These are phyloP conservation scores for Norana najaformis DNA, from an alignment of 2,888 invertebrate genomes.

Conservation along the genomic window DNA sequence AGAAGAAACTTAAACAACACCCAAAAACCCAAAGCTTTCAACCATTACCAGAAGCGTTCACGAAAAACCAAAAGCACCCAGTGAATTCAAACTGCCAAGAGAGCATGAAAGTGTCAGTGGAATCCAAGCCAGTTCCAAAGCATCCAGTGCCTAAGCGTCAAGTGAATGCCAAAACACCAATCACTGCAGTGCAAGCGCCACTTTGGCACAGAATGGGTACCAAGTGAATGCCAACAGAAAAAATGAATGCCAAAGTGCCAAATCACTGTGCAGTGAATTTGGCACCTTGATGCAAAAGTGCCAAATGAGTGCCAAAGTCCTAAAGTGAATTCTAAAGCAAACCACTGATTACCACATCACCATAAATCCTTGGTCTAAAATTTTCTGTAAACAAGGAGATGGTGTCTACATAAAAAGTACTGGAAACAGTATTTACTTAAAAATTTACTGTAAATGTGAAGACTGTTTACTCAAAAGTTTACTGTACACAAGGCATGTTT, in stretches of 20 bases:
- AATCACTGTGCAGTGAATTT: neutral
- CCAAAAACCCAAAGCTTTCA: neutral
- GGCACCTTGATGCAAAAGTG: neutral
- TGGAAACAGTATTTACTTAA: neutral
- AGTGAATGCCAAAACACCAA: neutral
- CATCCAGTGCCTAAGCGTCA: neutral
- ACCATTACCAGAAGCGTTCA: neutral
- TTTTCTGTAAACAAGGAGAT: neutral
- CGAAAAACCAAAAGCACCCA: neutral
- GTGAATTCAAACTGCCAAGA: neutral
- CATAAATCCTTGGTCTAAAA: neutral
- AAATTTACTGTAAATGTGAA: neutral
- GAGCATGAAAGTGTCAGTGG: neutral
- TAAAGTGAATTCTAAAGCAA: neutral
- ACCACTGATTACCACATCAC: neutral
- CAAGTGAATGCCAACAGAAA: neutral
- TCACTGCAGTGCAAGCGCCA: neutral
- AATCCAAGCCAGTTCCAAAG: neutral
- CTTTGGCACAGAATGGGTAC: neutral
- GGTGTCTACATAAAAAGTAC: neutral
- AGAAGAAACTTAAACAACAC: neutral
- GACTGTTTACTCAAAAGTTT: neutral
- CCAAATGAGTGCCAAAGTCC: neutral
- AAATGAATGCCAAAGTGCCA: neutral
- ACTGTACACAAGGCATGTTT: neutral